Evolutionary conservation across 2,888 invertebrate species (phyloP), one percentile per base, ranked within the genome.

Genomic region (Drosophila formosana): DNA sequence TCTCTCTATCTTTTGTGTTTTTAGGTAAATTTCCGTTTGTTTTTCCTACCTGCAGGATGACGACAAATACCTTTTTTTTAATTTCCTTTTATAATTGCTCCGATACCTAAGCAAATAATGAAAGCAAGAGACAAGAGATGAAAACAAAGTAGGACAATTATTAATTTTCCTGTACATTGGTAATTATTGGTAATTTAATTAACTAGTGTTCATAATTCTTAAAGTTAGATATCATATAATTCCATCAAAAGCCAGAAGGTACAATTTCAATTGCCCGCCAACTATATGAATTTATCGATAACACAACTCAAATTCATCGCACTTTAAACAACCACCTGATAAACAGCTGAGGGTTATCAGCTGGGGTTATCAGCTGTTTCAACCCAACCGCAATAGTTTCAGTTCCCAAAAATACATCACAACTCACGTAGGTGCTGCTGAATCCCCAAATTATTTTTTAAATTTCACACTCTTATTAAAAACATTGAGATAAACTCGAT

Each of bases 1-100:
- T 37, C 23, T 41, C 34, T 4, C 34, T 49, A 28, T 37, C 32
- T 8, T 3, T 18, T 41, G 9, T 39, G 13, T 39, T 4, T 37
- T 34, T 18, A 18, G 23, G n/a, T 8, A 30, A 6, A 18, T 23
- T 39, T 32, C 39, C 39, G 7, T 41, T 18, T 0, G 18, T 32
- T 1, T 13, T 5, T n/a, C 2, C 68, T 82, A 88, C 89, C 89
- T 88, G 82, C 65, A 81, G 85, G 77, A 82, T 72, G 53, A 61
- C 4, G 2, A 28, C 25, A 32, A 58, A 67, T 82, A 63, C 49
- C 63, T 37, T n/a, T 18, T 18, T 18, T 45, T n/a, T 18, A 43
- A 58, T 51, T 62, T 65, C 47, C 13, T 53, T 58, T 58, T 1
- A 9, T 63, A 39, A 41, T 45, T 78, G 26, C 1, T 66, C 34